Conservation (phyloP, 2,888 invertebrate species). For the Coecobrya sp. region DNA sequence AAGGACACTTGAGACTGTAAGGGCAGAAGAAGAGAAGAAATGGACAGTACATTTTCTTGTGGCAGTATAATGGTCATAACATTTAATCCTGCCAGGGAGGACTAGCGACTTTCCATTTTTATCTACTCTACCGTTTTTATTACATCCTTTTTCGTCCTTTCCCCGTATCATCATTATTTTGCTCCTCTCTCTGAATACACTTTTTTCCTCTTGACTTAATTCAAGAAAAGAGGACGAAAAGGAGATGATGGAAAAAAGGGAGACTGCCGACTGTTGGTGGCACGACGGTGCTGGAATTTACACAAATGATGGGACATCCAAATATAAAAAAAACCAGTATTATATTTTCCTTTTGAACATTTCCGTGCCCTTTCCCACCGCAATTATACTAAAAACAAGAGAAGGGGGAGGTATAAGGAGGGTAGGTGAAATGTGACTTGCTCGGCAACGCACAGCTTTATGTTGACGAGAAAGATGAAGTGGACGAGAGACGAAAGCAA, state of each 20-base stretch:
- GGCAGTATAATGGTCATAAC: neutral
- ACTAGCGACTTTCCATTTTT: neutral
- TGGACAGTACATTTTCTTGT: neutral
- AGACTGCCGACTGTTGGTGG: neutral
- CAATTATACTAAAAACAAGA: too few relatives aligned
- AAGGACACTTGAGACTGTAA: neutral
- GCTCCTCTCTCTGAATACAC: neutral
- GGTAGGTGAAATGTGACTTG: too few relatives aligned
- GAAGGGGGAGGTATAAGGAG: too few relatives aligned
- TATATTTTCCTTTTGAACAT: too few relatives aligned
- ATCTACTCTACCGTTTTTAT: slow-evolving; percentile 11
- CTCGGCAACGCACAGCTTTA: too few relatives aligned
- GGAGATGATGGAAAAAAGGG: neutral
- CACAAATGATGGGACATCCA: too few relatives aligned
- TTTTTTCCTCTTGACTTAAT: slow-evolving; percentile 32
- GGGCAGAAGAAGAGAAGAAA: neutral
- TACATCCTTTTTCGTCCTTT: slow-evolving; percentile 10
- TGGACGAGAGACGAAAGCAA: too few relatives aligned
- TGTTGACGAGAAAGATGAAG: too few relatives aligned
- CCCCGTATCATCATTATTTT: neutral
- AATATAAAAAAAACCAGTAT: too few relatives aligned
- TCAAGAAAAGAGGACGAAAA: slow-evolving; percentile 16
- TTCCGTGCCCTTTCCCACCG: too few relatives aligned
- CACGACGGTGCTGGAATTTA: too few relatives aligned
- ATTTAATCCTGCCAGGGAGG: neutral